Conservation (phyloP, 1,140 invertebrate species). For the Formica exsecta region DNA sequence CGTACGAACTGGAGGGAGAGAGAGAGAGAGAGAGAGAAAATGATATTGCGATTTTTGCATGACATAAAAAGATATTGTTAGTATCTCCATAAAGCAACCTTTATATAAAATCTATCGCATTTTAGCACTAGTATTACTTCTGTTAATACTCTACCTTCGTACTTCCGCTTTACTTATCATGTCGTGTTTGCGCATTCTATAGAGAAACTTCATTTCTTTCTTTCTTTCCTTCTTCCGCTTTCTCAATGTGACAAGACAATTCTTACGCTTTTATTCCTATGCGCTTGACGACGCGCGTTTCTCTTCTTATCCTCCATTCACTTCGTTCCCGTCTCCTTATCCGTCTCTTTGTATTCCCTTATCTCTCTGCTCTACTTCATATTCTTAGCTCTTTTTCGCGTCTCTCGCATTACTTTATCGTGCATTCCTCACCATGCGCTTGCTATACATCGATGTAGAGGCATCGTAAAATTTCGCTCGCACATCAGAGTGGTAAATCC, state of each 20-base stretch:
- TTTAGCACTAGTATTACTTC: slow-evolving; percentile 3
- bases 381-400: slow-evolving; percentile 28
- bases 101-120: not conserved
- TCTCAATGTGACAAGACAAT: slow-evolving; percentile 17
- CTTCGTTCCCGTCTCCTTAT: slow-evolving; percentile 16
- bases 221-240: not conserved
- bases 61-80: not conserved
- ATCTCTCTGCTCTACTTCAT: slow-evolving; percentile 50
- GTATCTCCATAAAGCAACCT: not conserved
- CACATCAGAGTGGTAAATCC: slow-evolving; percentile 3
- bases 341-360: slow-evolving; percentile 26
- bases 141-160: slow-evolving; percentile 1
- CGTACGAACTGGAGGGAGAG: slow-evolving; percentile 26
- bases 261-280: slow-evolving; percentile 42
- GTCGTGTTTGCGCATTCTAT: not conserved
- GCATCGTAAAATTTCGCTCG: slow-evolving; percentile 24
- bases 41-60: no score
- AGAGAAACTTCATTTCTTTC: not conserved
- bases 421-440: not conserved
- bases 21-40: no score
- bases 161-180: not conserved
- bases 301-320: not conserved
- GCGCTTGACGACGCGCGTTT: slow-evolving; percentile 21
- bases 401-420: not conserved
- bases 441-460: slow-evolving; percentile 10